Base-by-base conservation (phyloP, 1,140 invertebrate species). In the Pantala flavescens region DNA sequence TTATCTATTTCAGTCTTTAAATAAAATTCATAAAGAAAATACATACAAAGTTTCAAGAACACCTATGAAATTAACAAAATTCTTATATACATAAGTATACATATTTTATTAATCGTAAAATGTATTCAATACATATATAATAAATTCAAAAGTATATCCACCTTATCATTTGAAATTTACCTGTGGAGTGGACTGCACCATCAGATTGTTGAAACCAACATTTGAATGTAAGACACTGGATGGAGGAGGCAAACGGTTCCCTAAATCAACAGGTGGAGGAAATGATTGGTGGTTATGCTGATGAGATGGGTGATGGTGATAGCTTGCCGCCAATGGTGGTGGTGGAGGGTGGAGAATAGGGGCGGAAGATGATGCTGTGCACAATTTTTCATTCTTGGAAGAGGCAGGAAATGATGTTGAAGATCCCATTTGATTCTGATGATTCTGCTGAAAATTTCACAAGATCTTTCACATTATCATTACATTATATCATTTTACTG, bases 221-320 rank as follows among this genome's bases (percentile, higher is more conserved):
- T 63, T 63, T 63, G 49, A 63, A 63, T 63, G 49, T 16, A 63
- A 21, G 49, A 63, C 49, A 16, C 49, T 21, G n/a, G 49, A 63
- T 63, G 49, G 49, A 19, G 49, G 49, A 63, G 49, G 49, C n/a
- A 63, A 63, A 21, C 49, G 49, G 12, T 21, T 63, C 5, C 49
- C 49, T 19, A 63, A 21, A 21, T 63, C 49, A 63, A 63, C 49
- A 63, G 49, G n/a, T 7, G 49, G n/a, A 12, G 49, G 49, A 12
- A 63, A 63, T 63, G 49, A 21, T 63, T 63, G 49, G n/a, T 63
- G 49, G 49, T 63, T 63, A 21, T 63, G 49, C 49, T 63, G 49
- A 63, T 63, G 49, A 7, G 49, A 12, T 12, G 1, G 49, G 12
- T 63, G n/a, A 12, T 63, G 49, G 49, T 63, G 49, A 21, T 63